Base-by-base conservation (phyloP, 2,888 invertebrate species). In the Caenorhabditis doughertyi region DNA sequence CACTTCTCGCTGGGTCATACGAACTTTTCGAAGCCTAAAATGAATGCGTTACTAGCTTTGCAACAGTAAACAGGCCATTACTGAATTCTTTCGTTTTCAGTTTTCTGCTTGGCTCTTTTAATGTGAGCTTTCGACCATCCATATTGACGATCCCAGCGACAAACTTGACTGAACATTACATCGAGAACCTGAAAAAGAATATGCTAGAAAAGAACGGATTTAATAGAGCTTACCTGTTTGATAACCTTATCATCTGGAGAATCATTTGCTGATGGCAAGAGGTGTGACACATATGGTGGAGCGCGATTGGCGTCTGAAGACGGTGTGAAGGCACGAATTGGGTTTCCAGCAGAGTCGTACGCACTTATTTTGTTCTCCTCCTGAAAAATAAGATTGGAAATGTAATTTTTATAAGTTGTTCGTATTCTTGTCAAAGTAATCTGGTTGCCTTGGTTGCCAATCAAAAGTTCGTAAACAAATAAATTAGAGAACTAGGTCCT, bases 81-180 rank as follows among this genome's bases (percentile, higher is more conserved):
- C 82, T 82, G 77, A 18, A 79, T 70, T 27, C 65, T 84, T 11
- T 85, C 85, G 21, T 79, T 55, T 13, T 85, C 85, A 25, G 56
- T 77, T 49, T 79, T 79, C 56, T 70, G 67, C 35, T 79, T 62
- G n/a, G 84, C 83, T 27, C 64, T 42, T 35, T 83, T 86, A 64
- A 81, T 51, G 21, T 85, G 87, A 21, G 58, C 44, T 29, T 85
- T 88, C 29, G 79, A 81, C 88, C 88, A 88, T 76, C 88, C 88
- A 56, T 84, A 84, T 58, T 82, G 83, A 25, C 85, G 85, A 70
- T 88, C 88, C 88, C 86, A 87, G 11, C 85, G 83, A 27, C 85
- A 86, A 4, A 88, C 88, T 70, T 87, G 87, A 35, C 77, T 77
- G 47, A 88, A 74, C 80, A 88, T 79, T 35, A 79, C 67, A 32